Evolutionary conservation across 2,888 invertebrate genomes (phyloP).

Genomic region (Caenorhabditis afra): DNA sequence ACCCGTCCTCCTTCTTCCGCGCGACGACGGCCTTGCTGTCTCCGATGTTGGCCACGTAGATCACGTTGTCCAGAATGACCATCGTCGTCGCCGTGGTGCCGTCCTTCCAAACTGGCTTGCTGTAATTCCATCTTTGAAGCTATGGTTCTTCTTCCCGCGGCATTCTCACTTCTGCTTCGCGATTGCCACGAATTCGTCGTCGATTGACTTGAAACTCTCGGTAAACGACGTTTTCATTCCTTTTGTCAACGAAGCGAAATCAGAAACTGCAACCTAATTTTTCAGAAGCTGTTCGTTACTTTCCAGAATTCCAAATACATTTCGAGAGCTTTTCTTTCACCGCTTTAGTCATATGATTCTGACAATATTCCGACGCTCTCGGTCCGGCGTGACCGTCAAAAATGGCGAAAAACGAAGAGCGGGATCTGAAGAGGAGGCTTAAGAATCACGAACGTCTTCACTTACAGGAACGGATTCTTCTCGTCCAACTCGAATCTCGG

Average conservation of each 20-base stretch:
- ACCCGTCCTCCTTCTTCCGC: slow-evolving; percentile 48
- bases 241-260: slow-evolving; percentile 79
- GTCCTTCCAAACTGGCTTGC: slow-evolving; percentile 83
- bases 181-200: slow-evolving; percentile 82
- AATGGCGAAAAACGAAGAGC: slow-evolving; percentile 82
- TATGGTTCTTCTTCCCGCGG: not conserved
- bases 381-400: slow-evolving; percentile 83
- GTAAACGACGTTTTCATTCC: slow-evolving; percentile 82
- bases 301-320: slow-evolving; percentile 74
- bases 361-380: slow-evolving; percentile 82
- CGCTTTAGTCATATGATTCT: slow-evolving; percentile 75
- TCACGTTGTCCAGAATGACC: slow-evolving; percentile 82
- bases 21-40: slow-evolving; percentile 82
- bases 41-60: slow-evolving; percentile 83
- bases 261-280: slow-evolving; percentile 51
- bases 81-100: slow-evolving; percentile 83
- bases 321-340: slow-evolving; percentile 80
- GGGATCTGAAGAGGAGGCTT: slow-evolving; percentile 50
- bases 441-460: not conserved
- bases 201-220: slow-evolving; percentile 82
- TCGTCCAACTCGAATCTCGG: slow-evolving; percentile 78
- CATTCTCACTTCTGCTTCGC: slow-evolving; percentile 81
- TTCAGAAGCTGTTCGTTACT: not conserved
- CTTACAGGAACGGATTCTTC: slow-evolving; percentile 47
- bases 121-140: slow-evolving; percentile 66